phyloP scores from a whole-genome alignment of 2,113 vertebrate species.

The Mus pahari region DNA sequence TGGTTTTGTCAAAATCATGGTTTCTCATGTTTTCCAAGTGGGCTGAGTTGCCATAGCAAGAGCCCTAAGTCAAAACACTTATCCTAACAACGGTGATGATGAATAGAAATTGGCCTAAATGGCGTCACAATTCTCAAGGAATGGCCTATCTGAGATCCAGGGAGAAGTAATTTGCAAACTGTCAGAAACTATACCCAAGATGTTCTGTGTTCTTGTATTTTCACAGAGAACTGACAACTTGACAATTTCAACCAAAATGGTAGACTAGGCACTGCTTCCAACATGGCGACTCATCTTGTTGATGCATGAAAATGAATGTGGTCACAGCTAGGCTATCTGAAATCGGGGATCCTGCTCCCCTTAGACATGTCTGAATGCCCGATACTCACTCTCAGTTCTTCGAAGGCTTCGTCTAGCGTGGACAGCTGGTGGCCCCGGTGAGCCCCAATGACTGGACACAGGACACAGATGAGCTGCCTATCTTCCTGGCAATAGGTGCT shows the following conservation, averaged over 20 bases:
- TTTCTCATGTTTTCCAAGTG: background rate
- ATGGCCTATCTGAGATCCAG: background rate
- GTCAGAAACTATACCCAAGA: background rate
- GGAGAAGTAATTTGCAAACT: background rate
- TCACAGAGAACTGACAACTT: background rate
- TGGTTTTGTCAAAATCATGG: background rate
- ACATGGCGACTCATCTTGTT: background rate
- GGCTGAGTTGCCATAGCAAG: background rate
- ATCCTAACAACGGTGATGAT: background rate
- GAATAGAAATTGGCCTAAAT: background rate
- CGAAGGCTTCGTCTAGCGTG: conserved; percentile 91
- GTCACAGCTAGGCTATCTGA: background rate
- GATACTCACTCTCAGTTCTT: conserved; percentile 90
- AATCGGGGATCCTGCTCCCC: background rate
- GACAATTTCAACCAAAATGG: background rate
- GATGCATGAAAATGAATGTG: background rate
- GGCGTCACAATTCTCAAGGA: background rate
- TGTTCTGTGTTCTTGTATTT: background rate
- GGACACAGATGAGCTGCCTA: conserved; percentile 91
- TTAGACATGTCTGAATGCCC: background rate
- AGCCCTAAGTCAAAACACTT: background rate
- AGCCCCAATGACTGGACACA: conserved; percentile 92
- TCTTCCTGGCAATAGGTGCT: conserved; percentile 92
- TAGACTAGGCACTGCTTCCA: background rate
- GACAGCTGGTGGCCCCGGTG: conserved; percentile 90